Base-by-base conservation (phyloP, 2,888 invertebrate species). In the Calameuta idolon region DNA sequence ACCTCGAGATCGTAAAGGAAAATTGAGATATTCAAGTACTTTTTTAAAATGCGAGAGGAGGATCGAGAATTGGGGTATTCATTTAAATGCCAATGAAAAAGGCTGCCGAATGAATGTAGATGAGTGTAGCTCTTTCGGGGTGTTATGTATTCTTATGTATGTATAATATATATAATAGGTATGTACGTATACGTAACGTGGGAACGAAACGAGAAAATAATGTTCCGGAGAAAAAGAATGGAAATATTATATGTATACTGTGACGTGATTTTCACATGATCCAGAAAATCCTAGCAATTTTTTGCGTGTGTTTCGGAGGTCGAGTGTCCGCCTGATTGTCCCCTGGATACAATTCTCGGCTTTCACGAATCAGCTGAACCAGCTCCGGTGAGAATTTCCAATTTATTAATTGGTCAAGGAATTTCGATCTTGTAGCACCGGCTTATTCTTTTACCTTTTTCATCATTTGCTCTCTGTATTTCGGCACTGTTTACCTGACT, bases 11-110 rank as follows among this genome's bases (percentile, higher is more conserved):
- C 55, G 9, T 55, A 55, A 55, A 55, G 55, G 2, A 23, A 55
- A 55, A 23, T 9, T 23, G 23, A 55, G 5, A 1, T 55, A 3
- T 55, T 23, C 9, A 23, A 55, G 23, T 9, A 15, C 23, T 55
- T 55, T 55, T 55, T 23, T 2, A 23, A 23, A 55, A 55, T 55
- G 55, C 23, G 23, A 55, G 23, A 55, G 23, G 23, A 23, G 55
- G 55, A 9, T 55, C 55, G 23, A 77, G 76, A 78, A 79, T 81
- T 76, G 81, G 77, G 79, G 79, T 80, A 77, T 79, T 80, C 80
- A 79, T 77, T 77, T 79, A 80, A 79, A 69, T 69, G 73, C 30
- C 71, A 77, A 77, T 79, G 68, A 74, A 75, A 73, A 73, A 75
- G 69, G 69, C 76, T 68, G 69, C 74, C 68, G 35, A 73, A 55